Base-by-base conservation (phyloP, 2,797 vertebrate species). In the Hemitrygon akajei region DNA sequence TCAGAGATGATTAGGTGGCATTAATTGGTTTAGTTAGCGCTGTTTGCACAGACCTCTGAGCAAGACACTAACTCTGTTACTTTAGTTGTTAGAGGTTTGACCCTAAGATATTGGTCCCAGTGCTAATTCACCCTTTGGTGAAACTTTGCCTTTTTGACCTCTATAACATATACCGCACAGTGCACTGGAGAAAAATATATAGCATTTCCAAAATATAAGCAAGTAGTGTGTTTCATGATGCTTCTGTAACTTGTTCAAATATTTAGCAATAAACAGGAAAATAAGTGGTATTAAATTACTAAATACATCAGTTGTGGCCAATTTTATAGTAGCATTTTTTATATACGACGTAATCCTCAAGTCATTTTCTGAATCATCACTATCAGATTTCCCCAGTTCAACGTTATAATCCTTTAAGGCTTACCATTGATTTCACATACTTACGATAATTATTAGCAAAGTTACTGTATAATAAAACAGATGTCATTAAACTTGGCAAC, bases 131-230 rank as follows among this genome's bases (percentile, higher is more conserved):
- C 98, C 98, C 97, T 96, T 95, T 96, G 94, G 94, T 92, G 97
- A 97, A 97, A 98, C 97, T 98, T 98, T 99, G 98, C 97, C 98
- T 98, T 98, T 96, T 95, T 99, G 98, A 99, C 98, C 98, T 97
- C 95, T 37, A 96, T 96, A 76, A 93, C 91, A 56, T 73, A 73
- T 47, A 92, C 89, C 40, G 89, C 69, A 30, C 40, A 47, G 69
- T 75, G 71, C 71, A 92, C 30, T 75, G 71, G 27, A 75, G 40
- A 73, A 75, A 92, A 92, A 92, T 75, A 73, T 92, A 63, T 63
- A 40, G 22, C 69, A 75, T 71, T 92, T 92, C 69, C 63, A 93
- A 93, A 93, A 76, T n/a, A 11, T 76, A 30, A 56, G 25, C 37
- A 12, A 76, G 27, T 14, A 47, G 20, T 30, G 9, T 47, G 69